phyloP scores from a whole-genome alignment of 2,797 vertebrate species.

The Acanthornis magna region DNA sequence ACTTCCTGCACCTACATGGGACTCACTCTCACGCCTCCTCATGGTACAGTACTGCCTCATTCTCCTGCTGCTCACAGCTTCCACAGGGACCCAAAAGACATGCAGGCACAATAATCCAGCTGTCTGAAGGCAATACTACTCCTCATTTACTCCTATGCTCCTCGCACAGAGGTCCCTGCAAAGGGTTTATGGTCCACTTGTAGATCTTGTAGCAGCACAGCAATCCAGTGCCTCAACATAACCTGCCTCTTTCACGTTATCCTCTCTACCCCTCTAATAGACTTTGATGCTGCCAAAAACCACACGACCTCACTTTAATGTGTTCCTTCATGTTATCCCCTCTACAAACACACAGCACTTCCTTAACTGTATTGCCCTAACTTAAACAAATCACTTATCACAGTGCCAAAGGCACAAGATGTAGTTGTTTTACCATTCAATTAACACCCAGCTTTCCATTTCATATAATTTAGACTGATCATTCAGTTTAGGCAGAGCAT shows the following conservation, averaged over 20 bases:
- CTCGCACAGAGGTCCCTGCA: neutral
- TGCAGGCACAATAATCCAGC: neutral
- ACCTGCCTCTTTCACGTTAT: neutral
- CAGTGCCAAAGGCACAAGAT: neutral
- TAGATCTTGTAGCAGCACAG: neutral
- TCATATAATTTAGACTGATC: neutral
- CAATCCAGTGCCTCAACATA: neutral
- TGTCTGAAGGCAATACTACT: neutral
- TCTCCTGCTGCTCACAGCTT: neutral
- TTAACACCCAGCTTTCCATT: neutral
- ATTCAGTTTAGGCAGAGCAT: neutral
- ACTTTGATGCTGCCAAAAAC: neutral
- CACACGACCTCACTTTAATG: neutral
- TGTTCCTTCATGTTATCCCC: neutral
- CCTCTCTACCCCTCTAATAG: neutral
- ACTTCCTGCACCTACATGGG: fast-evolving
- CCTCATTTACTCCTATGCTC: neutral
- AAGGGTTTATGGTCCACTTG: neutral
- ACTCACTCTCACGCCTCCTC: neutral
- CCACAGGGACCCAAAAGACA: neutral
- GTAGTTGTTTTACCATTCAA: neutral
- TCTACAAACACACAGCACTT: neutral
- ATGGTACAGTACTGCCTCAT: neutral
- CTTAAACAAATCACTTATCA: neutral
- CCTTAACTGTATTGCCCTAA: neutral